A percentile compares a stretch with the other conserved stretches of the same genome.
Conservation (phyloP, 2,113 vertebrate species). For the Montifringilla adamsi region DNA sequence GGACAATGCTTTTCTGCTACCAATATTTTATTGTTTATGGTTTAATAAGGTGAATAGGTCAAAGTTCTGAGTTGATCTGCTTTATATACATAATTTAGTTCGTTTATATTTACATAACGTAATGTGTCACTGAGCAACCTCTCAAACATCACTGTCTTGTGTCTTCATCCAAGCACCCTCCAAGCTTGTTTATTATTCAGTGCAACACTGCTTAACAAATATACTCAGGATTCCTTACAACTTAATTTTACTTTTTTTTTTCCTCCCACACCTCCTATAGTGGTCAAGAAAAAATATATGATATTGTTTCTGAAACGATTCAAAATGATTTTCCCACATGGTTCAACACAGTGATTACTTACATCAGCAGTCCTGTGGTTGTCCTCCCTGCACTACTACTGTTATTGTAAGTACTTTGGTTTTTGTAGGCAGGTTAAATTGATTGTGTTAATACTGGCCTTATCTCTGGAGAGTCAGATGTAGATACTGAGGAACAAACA, state of each 20-base stretch:
- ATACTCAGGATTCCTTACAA: neutral
- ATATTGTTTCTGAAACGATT: conserved; percentile 93
- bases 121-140: neutral
- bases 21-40: neutral
- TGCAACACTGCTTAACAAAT: neutral
- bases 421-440: neutral
- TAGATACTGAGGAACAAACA: neutral
- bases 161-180: neutral
- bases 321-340: conserved; percentile 86
- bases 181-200: neutral
- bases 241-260: neutral
- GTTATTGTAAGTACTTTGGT: conserved; percentile 84
- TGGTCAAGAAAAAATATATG: conserved; percentile 97
- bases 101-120: neutral
- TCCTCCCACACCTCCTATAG: conserved; percentile 50
- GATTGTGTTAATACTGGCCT: neutral
- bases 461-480: neutral
- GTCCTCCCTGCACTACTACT: conserved; percentile 89
- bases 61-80: neutral
- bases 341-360: conserved; percentile 86
- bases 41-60: neutral
- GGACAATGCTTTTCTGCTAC: neutral
- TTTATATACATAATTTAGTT: neutral
- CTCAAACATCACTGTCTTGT: neutral
- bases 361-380: conserved; percentile 93